Percentiles rank a stretch among this genome's conserved stretches.
Evolutionary conservation across 2,888 invertebrate species (phyloP).

Genomic region (Ethmia dodecea): DNA sequence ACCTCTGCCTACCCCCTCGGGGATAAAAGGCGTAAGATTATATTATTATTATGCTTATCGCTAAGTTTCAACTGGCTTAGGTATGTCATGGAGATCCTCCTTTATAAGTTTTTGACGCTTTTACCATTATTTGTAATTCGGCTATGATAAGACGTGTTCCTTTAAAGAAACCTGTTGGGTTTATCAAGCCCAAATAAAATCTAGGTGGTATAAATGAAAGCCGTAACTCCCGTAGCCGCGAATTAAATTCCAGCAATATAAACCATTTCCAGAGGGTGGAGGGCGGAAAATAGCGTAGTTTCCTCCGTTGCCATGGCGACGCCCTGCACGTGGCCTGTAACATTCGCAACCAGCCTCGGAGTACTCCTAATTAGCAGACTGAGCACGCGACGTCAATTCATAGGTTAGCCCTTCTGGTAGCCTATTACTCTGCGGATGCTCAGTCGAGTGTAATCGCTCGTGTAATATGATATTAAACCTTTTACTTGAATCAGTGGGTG

Average conservation of each 20-base stretch:
- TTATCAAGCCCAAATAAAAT: background rate
- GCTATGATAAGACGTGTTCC: background rate
- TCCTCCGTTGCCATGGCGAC: slow-evolving; percentile 66
- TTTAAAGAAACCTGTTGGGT: background rate
- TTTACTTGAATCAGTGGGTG: slow-evolving; percentile 18
- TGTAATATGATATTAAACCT: slow-evolving; percentile 29
- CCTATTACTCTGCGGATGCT: slow-evolving; percentile 37
- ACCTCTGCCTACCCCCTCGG: background rate
- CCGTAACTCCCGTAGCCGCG: slow-evolving; percentile 27
- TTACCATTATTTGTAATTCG: background rate
- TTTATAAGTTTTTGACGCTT: too few species aligned
- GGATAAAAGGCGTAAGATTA: background rate
- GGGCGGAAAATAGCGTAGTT: slow-evolving; percentile 62
- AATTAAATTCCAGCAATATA: slow-evolving; percentile 31
- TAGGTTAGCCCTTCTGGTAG: slow-evolving; percentile 41
- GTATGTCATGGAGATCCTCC: background rate
- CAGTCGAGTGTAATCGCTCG: slow-evolving; percentile 40
- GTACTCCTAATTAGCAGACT: slow-evolving; percentile 51
- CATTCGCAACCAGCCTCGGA: slow-evolving; percentile 41
- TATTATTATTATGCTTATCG: background rate
- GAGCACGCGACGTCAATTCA: slow-evolving; percentile 38
- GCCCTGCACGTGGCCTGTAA: slow-evolving; percentile 56
- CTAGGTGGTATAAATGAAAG: slow-evolving; percentile 22
- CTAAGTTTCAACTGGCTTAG: background rate
- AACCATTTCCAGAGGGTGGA: slow-evolving; percentile 32